phyloP scores from a whole-genome alignment of 1,140 invertebrate genomes.

The Euborellia annulipes region DNA sequence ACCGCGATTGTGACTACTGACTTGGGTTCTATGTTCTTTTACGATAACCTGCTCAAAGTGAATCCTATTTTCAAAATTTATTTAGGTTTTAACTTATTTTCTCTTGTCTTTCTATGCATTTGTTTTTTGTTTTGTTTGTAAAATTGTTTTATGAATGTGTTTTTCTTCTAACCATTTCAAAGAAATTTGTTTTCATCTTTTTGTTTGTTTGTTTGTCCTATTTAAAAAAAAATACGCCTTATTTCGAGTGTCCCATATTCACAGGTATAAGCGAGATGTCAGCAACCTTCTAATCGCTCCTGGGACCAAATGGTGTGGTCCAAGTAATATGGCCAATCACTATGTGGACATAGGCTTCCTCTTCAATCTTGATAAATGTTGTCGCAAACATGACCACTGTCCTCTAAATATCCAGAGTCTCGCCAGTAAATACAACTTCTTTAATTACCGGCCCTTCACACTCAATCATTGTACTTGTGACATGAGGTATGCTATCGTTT shows the following conservation, averaged over 20 bases:
- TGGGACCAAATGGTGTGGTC: constrained; percentile 74
- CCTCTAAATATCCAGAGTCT: constrained; percentile 50
- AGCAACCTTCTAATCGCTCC: constrained; percentile 45
- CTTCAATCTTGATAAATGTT: constrained; percentile 56
- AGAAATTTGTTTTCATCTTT: too few relatives aligned
- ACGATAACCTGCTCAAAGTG: too few relatives aligned
- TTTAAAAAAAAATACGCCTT: too few relatives aligned
- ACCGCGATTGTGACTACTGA: too few relatives aligned
- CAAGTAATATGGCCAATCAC: constrained; percentile 40
- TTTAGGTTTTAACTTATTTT: too few relatives aligned
- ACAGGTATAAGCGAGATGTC: constrained; percentile 12
- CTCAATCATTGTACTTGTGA: constrained; percentile 77
- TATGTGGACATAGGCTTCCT: constrained; percentile 54
- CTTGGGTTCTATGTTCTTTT: too few relatives aligned
- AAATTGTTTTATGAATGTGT: too few relatives aligned
- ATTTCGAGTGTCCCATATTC: not conserved
- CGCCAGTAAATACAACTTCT: constrained; percentile 47
- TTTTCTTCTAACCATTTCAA: too few relatives aligned
- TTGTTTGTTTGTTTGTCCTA: too few relatives aligned
- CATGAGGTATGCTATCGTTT: constrained; percentile 43
- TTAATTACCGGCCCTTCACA: constrained; percentile 68
- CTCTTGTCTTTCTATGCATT: too few relatives aligned
- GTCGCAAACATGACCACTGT: constrained; percentile 63
- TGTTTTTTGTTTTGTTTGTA: too few relatives aligned
- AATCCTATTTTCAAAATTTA: too few relatives aligned